Base-by-base conservation (phyloP, 2,797 vertebrate genomes). In the Notolabrus celidotus region DNA sequence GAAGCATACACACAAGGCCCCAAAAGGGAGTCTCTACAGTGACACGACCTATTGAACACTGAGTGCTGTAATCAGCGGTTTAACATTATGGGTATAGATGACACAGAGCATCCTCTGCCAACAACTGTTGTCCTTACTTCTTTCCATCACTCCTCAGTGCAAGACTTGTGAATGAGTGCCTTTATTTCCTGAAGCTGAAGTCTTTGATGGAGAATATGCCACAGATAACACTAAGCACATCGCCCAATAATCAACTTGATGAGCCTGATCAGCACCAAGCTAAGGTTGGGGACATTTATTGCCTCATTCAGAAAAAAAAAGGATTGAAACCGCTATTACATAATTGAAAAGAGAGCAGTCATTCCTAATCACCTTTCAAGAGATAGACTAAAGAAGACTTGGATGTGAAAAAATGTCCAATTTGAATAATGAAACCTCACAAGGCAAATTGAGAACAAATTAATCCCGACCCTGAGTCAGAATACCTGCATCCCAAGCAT, bases 331-430 rank as follows among this genome's bases (percentile, higher is more conserved):
- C 65, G 62, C 64, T 61, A 59, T 81, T 71, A 61, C 65, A 78
- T 76, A 77, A 79, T 75, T 85, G 74, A 83, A 80, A 84, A 73
- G 74, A 78, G 52, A 71, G 61, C 63, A 53, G 77, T 83, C 46
- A 56, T 36, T 77, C 23, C 68, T 82, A 82, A 87, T 86, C 72
- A 79, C 61, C 61, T 77, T 69, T 50, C 53, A 71, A 31, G 53
- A 78, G 71, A 74, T 20, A 68, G 56, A 74, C 31, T 49, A 74
- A 82, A 74, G 63, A 71, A 58, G 65, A 41, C 45, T 61, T 59
- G 10, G 6, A 39, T 74, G 60, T 67, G 31, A 72, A 56, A 68
- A 58, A 59, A 63, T 29, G 38, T 71, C 55, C 54, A 65, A 63
- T 71, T 73, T 78, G 57, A 89, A 78, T 73, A 74, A 82, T 81